Evolutionary conservation across 2,113 vertebrate genomes (phyloP).

Genomic region (Anarrhichthys ocellatus): DNA sequence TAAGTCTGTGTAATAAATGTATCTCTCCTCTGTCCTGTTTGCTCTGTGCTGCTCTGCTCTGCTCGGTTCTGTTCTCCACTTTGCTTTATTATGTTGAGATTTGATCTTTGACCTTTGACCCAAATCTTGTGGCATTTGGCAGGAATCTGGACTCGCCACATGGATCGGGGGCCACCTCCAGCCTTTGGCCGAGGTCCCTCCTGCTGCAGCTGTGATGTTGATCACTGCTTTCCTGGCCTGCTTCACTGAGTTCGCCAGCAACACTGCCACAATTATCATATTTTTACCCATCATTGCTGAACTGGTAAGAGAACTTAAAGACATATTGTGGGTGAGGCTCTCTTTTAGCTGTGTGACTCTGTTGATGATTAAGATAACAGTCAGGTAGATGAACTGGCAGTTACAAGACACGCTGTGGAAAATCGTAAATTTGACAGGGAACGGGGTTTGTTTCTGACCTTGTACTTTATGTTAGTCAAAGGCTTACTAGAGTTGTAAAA

Average conservation of each 20-base stretch:
- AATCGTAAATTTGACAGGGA: background rate
- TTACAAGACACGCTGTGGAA: background rate
- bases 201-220: slow-evolving; percentile 88
- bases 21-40: background rate
- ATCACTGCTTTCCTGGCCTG: slow-evolving; percentile 90
- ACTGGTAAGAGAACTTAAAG: slow-evolving; percentile 85
- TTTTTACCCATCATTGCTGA: slow-evolving; percentile 94
- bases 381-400: background rate
- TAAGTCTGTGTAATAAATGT: background rate
- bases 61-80: slow-evolving; percentile 23
- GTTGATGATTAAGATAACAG: background rate
- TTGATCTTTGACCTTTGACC: slow-evolving; percentile 46
- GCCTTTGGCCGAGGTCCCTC: slow-evolving; percentile 89
- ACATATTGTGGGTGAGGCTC: background rate
- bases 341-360: background rate
- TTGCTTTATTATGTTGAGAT: slow-evolving; percentile 58
- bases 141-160: slow-evolving; percentile 94
- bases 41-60: slow-evolving; percentile 8
- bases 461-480: background rate
- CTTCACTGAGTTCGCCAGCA: slow-evolving; percentile 98
- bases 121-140: slow-evolving; percentile 44
- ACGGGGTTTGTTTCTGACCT: background rate
- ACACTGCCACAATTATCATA: slow-evolving; percentile 97
- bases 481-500: slow-evolving; percentile 40
- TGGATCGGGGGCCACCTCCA: slow-evolving; percentile 94